Conservation (phyloP, 2,888 invertebrate species). For the Choreutis nemorana region DNA sequence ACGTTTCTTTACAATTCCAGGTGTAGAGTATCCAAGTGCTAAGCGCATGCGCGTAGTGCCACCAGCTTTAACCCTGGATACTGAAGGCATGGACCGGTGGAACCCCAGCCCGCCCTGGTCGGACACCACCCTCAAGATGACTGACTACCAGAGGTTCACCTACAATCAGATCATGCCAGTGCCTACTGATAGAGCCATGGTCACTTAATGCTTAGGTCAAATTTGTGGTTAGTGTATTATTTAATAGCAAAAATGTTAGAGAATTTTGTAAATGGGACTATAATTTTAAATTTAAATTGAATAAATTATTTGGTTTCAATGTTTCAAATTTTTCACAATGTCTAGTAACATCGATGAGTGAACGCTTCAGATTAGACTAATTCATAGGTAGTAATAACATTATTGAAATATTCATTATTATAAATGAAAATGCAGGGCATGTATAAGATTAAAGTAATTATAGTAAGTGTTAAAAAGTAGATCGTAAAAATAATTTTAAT, state of each 20-base stretch:
- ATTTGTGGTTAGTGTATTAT: no score
- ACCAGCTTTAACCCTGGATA: slow-evolving; percentile 37
- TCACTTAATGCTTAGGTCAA: slow-evolving; percentile 27
- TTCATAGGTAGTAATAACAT: no score
- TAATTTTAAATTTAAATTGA: not conserved
- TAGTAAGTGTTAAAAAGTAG: no score
- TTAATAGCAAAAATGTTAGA: not conserved
- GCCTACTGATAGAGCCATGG: slow-evolving; percentile 71
- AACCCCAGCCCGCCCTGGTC: slow-evolving; percentile 90
- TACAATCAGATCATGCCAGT: slow-evolving; percentile 76
- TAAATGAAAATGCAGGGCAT: no score
- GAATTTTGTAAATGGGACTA: not conserved
- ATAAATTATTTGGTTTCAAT: not conserved
- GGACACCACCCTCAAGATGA: slow-evolving; percentile 80
- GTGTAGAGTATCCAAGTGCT: slow-evolving; percentile 42
- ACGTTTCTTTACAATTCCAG: slow-evolving; percentile 19
- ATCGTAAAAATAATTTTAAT: no score
- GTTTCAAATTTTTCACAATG: not conserved
- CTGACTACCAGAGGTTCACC: slow-evolving; percentile 81
- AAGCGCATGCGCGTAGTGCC: slow-evolving; percentile 46
- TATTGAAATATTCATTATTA: no score
- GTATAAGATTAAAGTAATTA: no score
- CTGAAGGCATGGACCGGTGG: slow-evolving; percentile 85
- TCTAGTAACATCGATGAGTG: not conserved
- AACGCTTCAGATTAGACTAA: no score